These are phyloP conservation scores for Hydrochoerus hydrochaeris DNA, from an alignment of 2,113 vertebrate species.

Conservation along the genomic window DNA sequence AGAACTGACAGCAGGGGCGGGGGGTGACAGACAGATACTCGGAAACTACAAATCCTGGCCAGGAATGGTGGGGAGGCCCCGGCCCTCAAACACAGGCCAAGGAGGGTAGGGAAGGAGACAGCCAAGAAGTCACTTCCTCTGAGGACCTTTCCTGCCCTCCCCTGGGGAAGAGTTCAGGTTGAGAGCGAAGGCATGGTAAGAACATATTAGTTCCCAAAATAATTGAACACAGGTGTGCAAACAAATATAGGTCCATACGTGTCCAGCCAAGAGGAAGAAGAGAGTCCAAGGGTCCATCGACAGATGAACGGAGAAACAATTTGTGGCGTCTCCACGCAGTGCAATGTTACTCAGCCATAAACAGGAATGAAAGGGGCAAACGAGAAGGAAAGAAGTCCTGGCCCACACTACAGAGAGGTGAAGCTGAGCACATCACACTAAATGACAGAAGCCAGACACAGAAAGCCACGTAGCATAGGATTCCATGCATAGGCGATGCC, in stretches of 20 bases:
- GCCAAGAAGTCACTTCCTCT: not conserved
- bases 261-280: not conserved
- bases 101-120: not conserved
- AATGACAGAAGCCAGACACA: not conserved
- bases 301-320: not conserved
- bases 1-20: not conserved
- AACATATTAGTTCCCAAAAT: not conserved
- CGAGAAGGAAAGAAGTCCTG: not conserved
- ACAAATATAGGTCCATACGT: not conserved
- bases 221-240: not conserved
- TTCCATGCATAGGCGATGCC: rapidly evolving
- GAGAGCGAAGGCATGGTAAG: not conserved
- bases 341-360: not conserved
- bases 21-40: not conserved
- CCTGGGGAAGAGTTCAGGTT: not conserved
- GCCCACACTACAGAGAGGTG: rapidly evolving
- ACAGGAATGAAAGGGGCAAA: not conserved
- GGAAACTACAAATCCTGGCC: not conserved
- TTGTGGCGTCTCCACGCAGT: not conserved
- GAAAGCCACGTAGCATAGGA: not conserved
- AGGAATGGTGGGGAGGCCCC: rapidly evolving
- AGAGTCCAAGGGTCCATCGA: not conserved
- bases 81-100: not conserved
- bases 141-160: not conserved
- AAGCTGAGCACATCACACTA: not conserved